A percentile compares a stretch with the other conserved stretches of the same genome.
These are phyloP conservation scores for Anagyrus pseudococci DNA, from an alignment of 2,888 invertebrate genomes.

Conservation along the genomic window DNA sequence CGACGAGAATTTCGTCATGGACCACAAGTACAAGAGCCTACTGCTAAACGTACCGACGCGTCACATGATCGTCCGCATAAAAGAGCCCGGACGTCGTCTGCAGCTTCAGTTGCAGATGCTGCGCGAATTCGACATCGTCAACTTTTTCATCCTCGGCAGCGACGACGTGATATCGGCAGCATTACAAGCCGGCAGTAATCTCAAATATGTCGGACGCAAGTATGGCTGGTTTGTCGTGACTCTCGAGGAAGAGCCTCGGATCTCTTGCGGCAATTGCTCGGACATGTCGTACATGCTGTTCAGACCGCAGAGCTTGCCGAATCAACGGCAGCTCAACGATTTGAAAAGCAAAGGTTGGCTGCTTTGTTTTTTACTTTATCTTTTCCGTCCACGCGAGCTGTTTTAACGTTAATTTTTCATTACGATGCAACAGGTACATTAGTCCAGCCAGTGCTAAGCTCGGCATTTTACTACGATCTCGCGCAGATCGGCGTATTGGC, in stretches of 20 bases:
- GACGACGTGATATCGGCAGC: slow-evolving; percentile 74
- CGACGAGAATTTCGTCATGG: slow-evolving; percentile 89
- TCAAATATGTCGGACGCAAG: slow-evolving; percentile 81
- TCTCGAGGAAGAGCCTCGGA: slow-evolving; percentile 72
- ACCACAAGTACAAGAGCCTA: slow-evolving; percentile 91
- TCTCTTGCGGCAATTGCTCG: slow-evolving; percentile 75
- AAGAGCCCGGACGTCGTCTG: slow-evolving; percentile 66
- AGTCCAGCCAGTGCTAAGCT: slow-evolving; percentile 48
- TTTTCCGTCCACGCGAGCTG: background rate
- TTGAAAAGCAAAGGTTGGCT: slow-evolving; percentile 42
- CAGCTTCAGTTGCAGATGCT: slow-evolving; percentile 74
- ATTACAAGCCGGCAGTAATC: slow-evolving; percentile 74
- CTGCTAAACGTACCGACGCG: slow-evolving; percentile 89
- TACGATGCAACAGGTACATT: slow-evolving; percentile 45
- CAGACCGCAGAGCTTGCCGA: slow-evolving; percentile 74
- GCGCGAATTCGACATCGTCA: slow-evolving; percentile 84
- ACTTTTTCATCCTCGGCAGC: slow-evolving; percentile 85
- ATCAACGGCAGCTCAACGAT: slow-evolving; percentile 64
- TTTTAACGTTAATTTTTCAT: too few species aligned
- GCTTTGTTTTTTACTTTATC: background rate
- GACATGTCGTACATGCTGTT: slow-evolving; percentile 80
- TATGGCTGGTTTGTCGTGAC: slow-evolving; percentile 89
- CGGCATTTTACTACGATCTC: slow-evolving; percentile 88
- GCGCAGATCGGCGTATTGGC: slow-evolving; percentile 49
- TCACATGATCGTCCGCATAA: slow-evolving; percentile 80